Evolutionary conservation across 2,113 vertebrate genomes (phyloP).

Genomic region (Saguinus midas): DNA sequence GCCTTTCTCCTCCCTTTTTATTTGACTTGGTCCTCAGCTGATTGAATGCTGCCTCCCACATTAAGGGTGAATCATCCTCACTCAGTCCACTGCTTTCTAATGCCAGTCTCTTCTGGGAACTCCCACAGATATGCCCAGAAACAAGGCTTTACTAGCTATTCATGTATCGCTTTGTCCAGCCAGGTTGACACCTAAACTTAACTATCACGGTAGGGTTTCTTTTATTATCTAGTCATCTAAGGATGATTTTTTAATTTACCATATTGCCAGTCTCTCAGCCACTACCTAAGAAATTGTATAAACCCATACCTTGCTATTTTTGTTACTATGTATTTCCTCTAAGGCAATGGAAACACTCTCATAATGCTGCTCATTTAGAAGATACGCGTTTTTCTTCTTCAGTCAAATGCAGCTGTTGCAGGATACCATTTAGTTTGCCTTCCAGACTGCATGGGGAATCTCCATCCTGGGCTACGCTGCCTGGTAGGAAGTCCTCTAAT

Average conservation of each 20-base stretch:
- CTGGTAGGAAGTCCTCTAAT: background rate
- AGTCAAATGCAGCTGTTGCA: background rate
- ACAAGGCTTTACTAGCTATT: background rate
- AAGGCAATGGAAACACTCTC: background rate
- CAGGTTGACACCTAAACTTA: background rate
- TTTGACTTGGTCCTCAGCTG: background rate
- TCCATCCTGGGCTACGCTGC: background rate
- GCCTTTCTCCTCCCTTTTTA: background rate
- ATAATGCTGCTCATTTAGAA: background rate
- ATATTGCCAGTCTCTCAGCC: background rate
- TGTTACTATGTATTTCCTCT: background rate
- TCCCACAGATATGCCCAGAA: background rate
- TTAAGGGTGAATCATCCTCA: background rate
- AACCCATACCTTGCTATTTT: background rate
- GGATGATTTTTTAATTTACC: background rate
- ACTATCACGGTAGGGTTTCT: background rate
- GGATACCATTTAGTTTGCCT: background rate
- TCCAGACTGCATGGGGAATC: background rate
- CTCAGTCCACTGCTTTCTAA: background rate
- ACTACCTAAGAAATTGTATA: background rate
- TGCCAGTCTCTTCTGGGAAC: background rate
- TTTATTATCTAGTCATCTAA: background rate
- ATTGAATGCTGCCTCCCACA: background rate
- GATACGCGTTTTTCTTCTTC: background rate
- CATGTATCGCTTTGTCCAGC: background rate